Conservation (phyloP, 2,888 invertebrate species). For the Hirtodrosophila confusa region DNA sequence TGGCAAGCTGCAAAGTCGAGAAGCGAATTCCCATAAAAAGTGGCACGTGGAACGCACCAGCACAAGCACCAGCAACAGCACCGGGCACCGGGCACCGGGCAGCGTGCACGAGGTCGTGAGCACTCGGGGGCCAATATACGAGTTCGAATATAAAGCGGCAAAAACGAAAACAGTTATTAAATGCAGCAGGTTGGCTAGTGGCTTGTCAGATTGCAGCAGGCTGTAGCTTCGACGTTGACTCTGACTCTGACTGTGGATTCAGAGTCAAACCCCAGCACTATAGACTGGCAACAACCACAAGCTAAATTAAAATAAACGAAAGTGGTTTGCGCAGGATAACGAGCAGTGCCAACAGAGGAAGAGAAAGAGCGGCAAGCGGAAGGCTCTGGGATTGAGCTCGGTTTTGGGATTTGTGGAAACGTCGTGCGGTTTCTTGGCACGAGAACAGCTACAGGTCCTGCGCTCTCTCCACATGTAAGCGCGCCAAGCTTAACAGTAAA, state of each 20-base stretch:
- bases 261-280: slow-evolving; percentile 4
- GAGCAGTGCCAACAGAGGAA: slow-evolving; percentile 9
- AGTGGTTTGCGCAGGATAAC: slow-evolving; percentile 74
- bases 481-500: slow-evolving; percentile 69
- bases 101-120: slow-evolving; percentile 41
- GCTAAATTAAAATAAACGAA: slow-evolving; percentile 78
- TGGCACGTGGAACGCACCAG: slow-evolving; percentile 61
- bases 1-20: slow-evolving; percentile 70
- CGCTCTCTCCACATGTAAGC: slow-evolving; percentile 55
- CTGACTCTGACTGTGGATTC: slow-evolving; percentile 4
- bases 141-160: slow-evolving; percentile 47
- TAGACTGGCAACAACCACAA: slow-evolving; percentile 58
- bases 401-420: slow-evolving; percentile 50
- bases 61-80: slow-evolving; percentile 4
- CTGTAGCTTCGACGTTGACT: slow-evolving; percentile 11
- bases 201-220: slow-evolving; percentile 75
- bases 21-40: slow-evolving; percentile 40
- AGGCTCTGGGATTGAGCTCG: slow-evolving; percentile 20
- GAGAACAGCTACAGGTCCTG: slow-evolving; percentile 35
- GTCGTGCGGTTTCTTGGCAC: slow-evolving; percentile 62
- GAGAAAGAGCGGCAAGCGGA: neutral
- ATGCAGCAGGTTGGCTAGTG: slow-evolving; percentile 66
- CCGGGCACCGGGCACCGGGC: slow-evolving; percentile 17
- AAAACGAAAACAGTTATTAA: slow-evolving; percentile 78
- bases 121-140: slow-evolving; percentile 59